These are phyloP conservation scores for Lemur catta DNA, from an alignment of 2,797 vertebrate genomes.

Conservation along the genomic window DNA sequence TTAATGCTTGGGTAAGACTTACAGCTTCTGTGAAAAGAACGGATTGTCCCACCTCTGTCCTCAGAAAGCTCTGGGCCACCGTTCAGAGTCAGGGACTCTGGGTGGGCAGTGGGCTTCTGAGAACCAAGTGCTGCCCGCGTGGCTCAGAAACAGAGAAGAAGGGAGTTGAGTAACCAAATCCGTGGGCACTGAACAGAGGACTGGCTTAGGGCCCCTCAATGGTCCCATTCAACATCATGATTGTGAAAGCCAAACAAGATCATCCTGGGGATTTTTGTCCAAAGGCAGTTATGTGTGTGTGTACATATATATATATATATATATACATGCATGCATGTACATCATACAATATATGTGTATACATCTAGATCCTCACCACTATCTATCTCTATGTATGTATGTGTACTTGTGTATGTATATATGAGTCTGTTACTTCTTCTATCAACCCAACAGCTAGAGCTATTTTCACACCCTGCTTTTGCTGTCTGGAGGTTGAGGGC, in stretches of 20 bases:
- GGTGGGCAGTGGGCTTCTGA: not conserved
- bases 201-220: accelerated
- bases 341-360: too few species aligned
- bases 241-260: not conserved
- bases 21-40: not conserved
- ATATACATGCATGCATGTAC: too few species aligned
- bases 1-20: not conserved
- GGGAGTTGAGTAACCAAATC: not conserved
- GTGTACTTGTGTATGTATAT: not conserved
- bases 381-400: too few species aligned
- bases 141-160: not conserved
- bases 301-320: accelerated
- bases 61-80: not conserved
- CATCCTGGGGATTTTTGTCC: not conserved
- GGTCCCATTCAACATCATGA: not conserved
- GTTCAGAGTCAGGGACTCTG: not conserved
- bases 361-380: not conserved
- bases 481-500: not conserved
- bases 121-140: not conserved
- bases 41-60: not conserved
- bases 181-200: accelerated
- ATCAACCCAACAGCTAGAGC: not conserved
- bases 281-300: not conserved
- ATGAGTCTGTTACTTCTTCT: not conserved
- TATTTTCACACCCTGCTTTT: not conserved